These are phyloP conservation scores for Peromyscus aztecus DNA, from an alignment of 2,797 vertebrate genomes.

Conservation along the genomic window DNA sequence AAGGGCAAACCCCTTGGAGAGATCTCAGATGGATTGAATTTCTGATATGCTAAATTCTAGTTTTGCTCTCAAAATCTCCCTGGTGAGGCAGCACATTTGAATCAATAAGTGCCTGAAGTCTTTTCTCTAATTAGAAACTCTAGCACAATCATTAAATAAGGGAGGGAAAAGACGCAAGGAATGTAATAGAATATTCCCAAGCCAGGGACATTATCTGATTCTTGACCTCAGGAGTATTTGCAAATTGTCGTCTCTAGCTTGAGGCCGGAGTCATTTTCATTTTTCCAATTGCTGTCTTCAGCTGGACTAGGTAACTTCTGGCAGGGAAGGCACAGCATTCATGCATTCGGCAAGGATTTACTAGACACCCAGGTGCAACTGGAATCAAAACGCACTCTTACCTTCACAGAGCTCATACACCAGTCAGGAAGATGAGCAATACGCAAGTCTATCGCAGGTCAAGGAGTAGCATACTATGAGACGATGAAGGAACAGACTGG, in stretches of 20 bases:
- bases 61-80: slow-evolving; percentile 72
- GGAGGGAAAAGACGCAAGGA: not conserved
- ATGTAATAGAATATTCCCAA: slow-evolving; percentile 75
- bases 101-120: slow-evolving; percentile 71
- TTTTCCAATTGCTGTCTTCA: slow-evolving; percentile 42
- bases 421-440: not conserved
- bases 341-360: slow-evolving; percentile 8
- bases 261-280: slow-evolving; percentile 51
- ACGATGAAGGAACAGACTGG: not conserved
- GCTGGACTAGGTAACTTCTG: not conserved
- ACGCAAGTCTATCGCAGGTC: not conserved
- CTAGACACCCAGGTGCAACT: not conserved
- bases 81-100: slow-evolving; percentile 69
- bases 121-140: slow-evolving; percentile 80
- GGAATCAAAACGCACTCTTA: not conserved
- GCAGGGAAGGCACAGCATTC: not conserved
- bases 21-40: slow-evolving; percentile 77
- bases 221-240: slow-evolving; percentile 65
- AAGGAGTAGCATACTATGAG: not conserved
- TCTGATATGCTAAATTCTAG: slow-evolving; percentile 77
- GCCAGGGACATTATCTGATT: slow-evolving; percentile 52
- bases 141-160: slow-evolving; percentile 72
- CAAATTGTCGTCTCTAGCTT: slow-evolving; percentile 65
- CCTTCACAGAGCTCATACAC: not conserved
- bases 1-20: slow-evolving; percentile 71